A percentile compares a stretch with the other conserved stretches of the same genome.
phyloP scores from a whole-genome alignment of 2,888 invertebrate genomes.

The Chorisops tibialis region DNA sequence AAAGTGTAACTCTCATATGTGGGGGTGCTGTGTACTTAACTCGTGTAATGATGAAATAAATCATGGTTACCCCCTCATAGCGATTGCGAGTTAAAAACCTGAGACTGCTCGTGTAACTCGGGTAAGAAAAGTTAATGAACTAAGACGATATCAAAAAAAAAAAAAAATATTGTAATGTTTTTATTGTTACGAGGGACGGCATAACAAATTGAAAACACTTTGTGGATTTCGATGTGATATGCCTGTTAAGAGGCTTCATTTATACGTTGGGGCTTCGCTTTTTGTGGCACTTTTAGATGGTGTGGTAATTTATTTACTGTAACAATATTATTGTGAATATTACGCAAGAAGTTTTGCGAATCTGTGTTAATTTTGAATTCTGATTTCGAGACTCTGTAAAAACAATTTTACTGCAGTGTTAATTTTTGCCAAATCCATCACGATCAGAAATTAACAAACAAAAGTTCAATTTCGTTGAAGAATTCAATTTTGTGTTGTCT shows the following conservation, averaged over 20 bases:
- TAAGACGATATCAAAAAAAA: slow-evolving; percentile 7
- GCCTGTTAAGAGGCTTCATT: background rate
- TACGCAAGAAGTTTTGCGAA: no score
- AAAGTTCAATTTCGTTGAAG: no score
- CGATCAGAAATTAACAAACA: no score
- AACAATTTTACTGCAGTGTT: no score
- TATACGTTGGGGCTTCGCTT: no score
- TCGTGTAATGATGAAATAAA: slow-evolving; percentile 22
- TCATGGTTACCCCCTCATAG: slow-evolving; percentile 3
- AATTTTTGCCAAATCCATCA: no score
- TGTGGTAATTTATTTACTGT: no score
- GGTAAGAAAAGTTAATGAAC: slow-evolving; percentile 17
- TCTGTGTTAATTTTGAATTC: no score
- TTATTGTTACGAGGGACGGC: slow-evolving; percentile 20
- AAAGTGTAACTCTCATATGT: background rate
- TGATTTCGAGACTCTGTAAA: no score
- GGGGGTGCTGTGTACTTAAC: slow-evolving; percentile 12
- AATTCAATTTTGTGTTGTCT: no score
- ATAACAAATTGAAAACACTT: slow-evolving; percentile 22
- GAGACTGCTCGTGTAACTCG: background rate
- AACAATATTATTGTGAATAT: no score
- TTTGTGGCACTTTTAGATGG: no score
- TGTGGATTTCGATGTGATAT: slow-evolving; percentile 7
- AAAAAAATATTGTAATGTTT: slow-evolving; percentile 20
- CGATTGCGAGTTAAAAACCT: background rate